Base-by-base conservation (phyloP, 1,140 invertebrate genomes). In the Pachypsylla venusta region DNA sequence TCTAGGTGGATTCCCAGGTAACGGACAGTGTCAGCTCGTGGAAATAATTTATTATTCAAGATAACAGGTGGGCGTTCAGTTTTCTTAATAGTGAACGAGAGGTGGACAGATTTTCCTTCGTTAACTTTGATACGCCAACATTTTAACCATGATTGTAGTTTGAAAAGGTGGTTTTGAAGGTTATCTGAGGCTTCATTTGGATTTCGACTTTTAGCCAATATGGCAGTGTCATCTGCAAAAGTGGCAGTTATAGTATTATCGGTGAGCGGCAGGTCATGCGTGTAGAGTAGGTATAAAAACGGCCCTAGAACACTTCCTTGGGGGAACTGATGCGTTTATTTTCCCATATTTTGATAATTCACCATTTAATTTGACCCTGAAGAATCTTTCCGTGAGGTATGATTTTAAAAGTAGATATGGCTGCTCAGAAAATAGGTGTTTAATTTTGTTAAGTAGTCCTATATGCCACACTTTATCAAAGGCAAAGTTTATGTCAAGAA, bases 391-490 rank as follows among this genome's bases (percentile, higher is more conserved):
- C 0, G 16, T 16, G 4, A 61, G 22, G 22, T 61, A 61, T 4
- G 60, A 61, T 56, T 57, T 53, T 26, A 61, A 14, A 10, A 57
- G 25, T 14, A 25, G 25, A 27, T 24, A 61, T 25, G 28, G 39
- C 30, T 35, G 30, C 14, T 27, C 14, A 26, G 58, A 25, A 2
- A 60, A 14, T 19, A 39, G 7, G 19, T 55, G 14, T 54, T 30
- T 60, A 10, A 56, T 28, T 26, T 61, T 61, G 24, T 28, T 53
- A 53, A 61, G 40, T 24, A 61, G 56, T 1, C 54, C 60, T 0
- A 53, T 24, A 30, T 67, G 66, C 70, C 70, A 71, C 0, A 73
- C 65, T 54, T 63, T 63, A 57, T 72, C 67, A 54, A 71, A 71
- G 0, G 70, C 69, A 60, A 69, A 67, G 26, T 60, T 42, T 0